Percentiles rank a stretch among this genome's conserved stretches.
phyloP scores from a whole-genome alignment of 2,113 vertebrate species.

The Uria aalge region DNA sequence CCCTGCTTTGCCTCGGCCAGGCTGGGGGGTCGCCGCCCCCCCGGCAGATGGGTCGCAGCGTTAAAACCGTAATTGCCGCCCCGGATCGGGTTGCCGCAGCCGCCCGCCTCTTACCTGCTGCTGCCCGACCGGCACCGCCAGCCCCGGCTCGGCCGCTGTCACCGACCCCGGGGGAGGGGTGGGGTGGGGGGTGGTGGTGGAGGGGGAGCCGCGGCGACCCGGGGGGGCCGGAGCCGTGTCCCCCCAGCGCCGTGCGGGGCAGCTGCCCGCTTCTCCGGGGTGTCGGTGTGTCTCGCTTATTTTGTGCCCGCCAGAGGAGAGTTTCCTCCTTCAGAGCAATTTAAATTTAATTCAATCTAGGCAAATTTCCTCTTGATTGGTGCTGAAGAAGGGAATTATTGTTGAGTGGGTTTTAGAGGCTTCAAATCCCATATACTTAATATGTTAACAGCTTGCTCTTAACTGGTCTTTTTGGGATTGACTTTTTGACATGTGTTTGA shows the following conservation, averaged over 20 bases:
- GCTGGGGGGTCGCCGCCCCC: not conserved
- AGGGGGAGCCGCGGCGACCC: too few species aligned
- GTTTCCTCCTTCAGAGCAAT: constrained; percentile 47
- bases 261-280: not conserved
- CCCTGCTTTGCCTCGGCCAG: not conserved
- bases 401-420: constrained; percentile 53
- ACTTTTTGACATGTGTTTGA: constrained; percentile 64
- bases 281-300: not conserved
- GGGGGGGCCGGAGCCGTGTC: too few species aligned
- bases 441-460: constrained; percentile 58
- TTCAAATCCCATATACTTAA: constrained; percentile 44
- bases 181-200: too few species aligned
- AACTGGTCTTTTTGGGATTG: constrained; percentile 58
- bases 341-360: constrained; percentile 51
- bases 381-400: constrained; percentile 65
- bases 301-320: not conserved
- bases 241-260: not conserved
- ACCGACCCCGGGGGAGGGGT: not conserved
- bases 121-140: not conserved
- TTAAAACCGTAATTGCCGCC: constrained; percentile 48
- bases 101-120: constrained; percentile 38
- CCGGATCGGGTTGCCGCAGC: constrained; percentile 30
- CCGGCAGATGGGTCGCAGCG: constrained; percentile 46
- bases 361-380: constrained; percentile 60
- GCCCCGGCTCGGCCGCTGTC: not conserved